Percentiles rank a stretch among this genome's conserved stretches.
Evolutionary conservation across 1,140 invertebrate species (phyloP).

Genomic region (Rhizoglyphus robini): DNA sequence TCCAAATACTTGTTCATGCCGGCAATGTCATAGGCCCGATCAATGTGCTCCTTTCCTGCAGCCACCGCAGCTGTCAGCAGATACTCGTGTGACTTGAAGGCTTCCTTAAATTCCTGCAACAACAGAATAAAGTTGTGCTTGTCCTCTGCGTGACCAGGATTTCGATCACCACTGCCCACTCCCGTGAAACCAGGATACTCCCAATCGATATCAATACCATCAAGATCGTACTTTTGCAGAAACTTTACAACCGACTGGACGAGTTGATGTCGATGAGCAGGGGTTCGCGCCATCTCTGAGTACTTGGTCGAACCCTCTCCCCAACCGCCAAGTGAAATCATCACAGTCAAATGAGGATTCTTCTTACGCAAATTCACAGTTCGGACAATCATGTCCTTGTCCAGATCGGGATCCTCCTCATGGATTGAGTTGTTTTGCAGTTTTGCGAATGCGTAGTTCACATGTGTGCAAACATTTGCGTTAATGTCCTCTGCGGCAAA

Average conservation of each 20-base stretch:
- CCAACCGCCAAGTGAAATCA: slow-evolving; percentile 63
- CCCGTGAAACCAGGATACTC: slow-evolving; percentile 56
- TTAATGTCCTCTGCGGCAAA: background rate
- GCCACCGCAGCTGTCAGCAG: slow-evolving; percentile 53
- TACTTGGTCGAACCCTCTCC: slow-evolving; percentile 61
- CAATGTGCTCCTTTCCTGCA: slow-evolving; percentile 51
- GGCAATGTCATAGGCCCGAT: slow-evolving; percentile 55
- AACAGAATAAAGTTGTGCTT: slow-evolving; percentile 58
- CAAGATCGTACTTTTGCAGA: slow-evolving; percentile 53
- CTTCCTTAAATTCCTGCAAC: slow-evolving; percentile 51
- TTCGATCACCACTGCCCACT: slow-evolving; percentile 46
- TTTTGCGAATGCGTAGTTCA: slow-evolving; percentile 42
- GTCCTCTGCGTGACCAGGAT: slow-evolving; percentile 44
- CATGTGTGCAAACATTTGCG: slow-evolving; percentile 38
- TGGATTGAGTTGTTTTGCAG: slow-evolving; percentile 41
- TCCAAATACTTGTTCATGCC: slow-evolving; percentile 51
- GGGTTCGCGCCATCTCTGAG: slow-evolving; percentile 50
- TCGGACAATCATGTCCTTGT: slow-evolving; percentile 50
- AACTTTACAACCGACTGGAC: slow-evolving; percentile 35
- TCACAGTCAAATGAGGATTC: slow-evolving; percentile 47
- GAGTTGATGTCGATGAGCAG: slow-evolving; percentile 37
- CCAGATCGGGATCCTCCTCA: slow-evolving; percentile 46
- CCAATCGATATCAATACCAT: slow-evolving; percentile 61
- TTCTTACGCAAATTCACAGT: slow-evolving; percentile 38
- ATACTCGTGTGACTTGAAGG: slow-evolving; percentile 45